Base-by-base conservation (phyloP, 1,140 invertebrate species). In the Bicyclus anynana region DNA sequence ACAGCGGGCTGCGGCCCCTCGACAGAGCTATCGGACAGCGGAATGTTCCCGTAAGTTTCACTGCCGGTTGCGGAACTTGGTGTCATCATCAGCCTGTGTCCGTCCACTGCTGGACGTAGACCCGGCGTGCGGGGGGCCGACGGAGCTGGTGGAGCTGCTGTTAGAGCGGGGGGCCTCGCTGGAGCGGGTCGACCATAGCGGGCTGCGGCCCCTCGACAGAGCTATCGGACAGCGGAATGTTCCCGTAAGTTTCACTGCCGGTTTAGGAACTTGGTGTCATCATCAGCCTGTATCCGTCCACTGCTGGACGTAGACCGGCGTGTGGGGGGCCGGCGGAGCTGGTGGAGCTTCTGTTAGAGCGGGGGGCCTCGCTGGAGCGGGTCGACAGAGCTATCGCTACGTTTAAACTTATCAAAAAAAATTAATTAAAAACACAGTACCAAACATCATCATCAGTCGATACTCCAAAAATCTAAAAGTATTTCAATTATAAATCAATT, bases 381-480 rank as follows among this genome's bases (percentile, higher is more conserved):
- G 95, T 96, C 1, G 97, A 99, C 77, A 89, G 97, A 58, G 97
- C 98, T 0, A 98, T 99, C 20, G 95, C n/a, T n/a, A n/a, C n/a
- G n/a, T n/a, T n/a, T n/a, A n/a, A n/a, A n/a, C n/a, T n/a, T n/a
- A n/a, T n/a, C n/a, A n/a, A n/a, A n/a, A n/a, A n/a, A n/a, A n/a
- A n/a, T n/a, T n/a, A n/a, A n/a, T n/a, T n/a, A n/a, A n/a, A n/a
- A n/a, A n/a, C n/a, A n/a, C n/a, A n/a, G n/a, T n/a, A n/a, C n/a
- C n/a, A n/a, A n/a, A n/a, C n/a, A n/a, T n/a, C n/a, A n/a, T n/a
- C n/a, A n/a, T n/a, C n/a, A n/a, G n/a, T n/a, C n/a, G n/a, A n/a
- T n/a, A n/a, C n/a, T n/a, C n/a, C n/a, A n/a, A n/a, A n/a, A n/a
- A n/a, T n/a, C n/a, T n/a, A n/a, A n/a, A n/a, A n/a, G n/a, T n/a